Evolutionary conservation across 2,888 invertebrate genomes (phyloP), one percentile per base, ranked within the genome.

Genomic region (Iselma pallidipennis): DNA sequence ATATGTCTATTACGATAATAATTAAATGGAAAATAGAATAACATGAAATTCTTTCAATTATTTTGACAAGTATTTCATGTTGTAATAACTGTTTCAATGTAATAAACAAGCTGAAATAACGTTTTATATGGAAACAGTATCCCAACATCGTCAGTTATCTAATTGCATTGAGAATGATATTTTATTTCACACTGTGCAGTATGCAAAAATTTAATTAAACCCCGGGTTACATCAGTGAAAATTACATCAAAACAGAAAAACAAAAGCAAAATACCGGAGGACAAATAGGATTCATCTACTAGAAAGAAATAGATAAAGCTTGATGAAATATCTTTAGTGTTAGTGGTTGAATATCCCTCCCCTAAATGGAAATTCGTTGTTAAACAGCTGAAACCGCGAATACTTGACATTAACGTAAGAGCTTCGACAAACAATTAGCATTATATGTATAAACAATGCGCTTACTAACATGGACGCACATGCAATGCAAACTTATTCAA

Each of bases 361-460:
- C n/a, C n/a, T 29, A 37, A 37, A 37, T 2, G 16, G 7, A 37
- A 37, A 37, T 54, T 23, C 21, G 23, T 55, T 51, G 42, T 50
- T 55, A 55, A 45, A 55, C 57, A 51, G 45, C 52, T 52, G 51
- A 48, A 4, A 45, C 51, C 12, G 26, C 37, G 57, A 57, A 48
- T 14, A n/a, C 9, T 6, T 16, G 7, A 16, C 6, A 37, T 37
- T 3, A 7, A 37, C 7, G 0, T 19, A 2, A 7, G 1, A 16
- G 37, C 16, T 37, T 9, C 10, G 2, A 37, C 37, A 37, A 37
- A 37, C 37, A 37, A 16, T 33, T 29, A 1, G 14, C 16, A 7
- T 2, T n/a, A n/a, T n/a, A n/a, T n/a, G n/a, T n/a, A n/a, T n/a
- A n/a, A n/a, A 37, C 14, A 2, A 19, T 37, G 16, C 16, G 7